Base-by-base conservation (phyloP, 2,113 vertebrate species). In the Noturus placidus region DNA sequence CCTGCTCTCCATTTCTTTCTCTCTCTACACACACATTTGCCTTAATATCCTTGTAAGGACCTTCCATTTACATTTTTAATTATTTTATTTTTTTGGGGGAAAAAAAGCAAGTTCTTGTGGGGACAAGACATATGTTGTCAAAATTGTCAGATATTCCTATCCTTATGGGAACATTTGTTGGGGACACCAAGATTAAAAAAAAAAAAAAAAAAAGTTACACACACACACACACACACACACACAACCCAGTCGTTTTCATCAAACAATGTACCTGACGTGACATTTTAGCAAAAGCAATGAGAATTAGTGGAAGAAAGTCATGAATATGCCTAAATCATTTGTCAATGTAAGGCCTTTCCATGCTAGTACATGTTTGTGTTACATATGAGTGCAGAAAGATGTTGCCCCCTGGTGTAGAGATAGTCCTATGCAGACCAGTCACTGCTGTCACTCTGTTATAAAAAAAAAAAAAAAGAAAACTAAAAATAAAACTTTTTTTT, bases 341-440 rank as follows among this genome's bases (percentile, higher is more conserved):
- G 83, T 92, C 52, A 65, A 17, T n/a, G 15, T 14, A 89, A 63
- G 69, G 61, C 83, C 56, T 69, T 74, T 61, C 82, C 38, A 84
- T 61, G 52, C 35, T 33, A 30, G 57, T 35, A 87, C 42, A 84
- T 42, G 70, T 38, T 76, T 30, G 13, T 25, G 52, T 50, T 27
- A 54, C 1, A 15, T 59, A 15, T 63, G 86, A 72, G 0, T 84
- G 72, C 86, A 93, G 93, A 91, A 93, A 91, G 38, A 86, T 76
- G 91, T 92, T 94, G 93, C 93, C 94, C 94, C 92, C 94, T 94
- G 90, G 92, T 94, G 94, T 88, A 88, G 10, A 89, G 50, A 72
- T 19, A n/a, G 83, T 67, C 85, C 15, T 77, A 82, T 82, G 65
- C 86, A 83, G 57, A 50, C 8, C 15, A 50, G 20, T 30, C 56